Evolutionary conservation across 1,140 invertebrate species (phyloP).

Genomic region (Macrobrachium nipponense): DNA sequence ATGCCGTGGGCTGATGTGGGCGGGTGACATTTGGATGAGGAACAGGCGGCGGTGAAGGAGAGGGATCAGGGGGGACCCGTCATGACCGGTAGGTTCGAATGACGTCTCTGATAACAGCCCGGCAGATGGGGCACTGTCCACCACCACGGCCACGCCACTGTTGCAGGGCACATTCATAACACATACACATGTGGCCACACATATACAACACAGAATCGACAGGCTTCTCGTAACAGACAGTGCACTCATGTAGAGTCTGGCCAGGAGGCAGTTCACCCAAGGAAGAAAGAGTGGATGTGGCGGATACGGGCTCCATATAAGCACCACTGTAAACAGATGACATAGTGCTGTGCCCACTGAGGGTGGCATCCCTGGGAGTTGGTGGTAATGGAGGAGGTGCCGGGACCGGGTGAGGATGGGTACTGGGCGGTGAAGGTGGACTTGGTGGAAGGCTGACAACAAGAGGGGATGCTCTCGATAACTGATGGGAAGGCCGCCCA

Average conservation of each 20-base stretch:
- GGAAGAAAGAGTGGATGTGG: slow-evolving; percentile 48
- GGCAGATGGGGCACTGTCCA: slow-evolving; percentile 93
- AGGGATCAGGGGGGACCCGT: slow-evolving; percentile 34
- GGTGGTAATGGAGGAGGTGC: slow-evolving; percentile 28
- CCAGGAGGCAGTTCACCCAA: slow-evolving; percentile 41
- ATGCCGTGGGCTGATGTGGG: slow-evolving; percentile 12
- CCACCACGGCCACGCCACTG: slow-evolving; percentile 84
- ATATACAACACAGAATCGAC: slow-evolving; percentile 95
- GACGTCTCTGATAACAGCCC: slow-evolving; percentile 92
- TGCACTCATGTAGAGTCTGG: slow-evolving; percentile 77
- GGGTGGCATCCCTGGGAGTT: slow-evolving; percentile 8
- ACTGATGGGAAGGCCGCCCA: slow-evolving; percentile 21
- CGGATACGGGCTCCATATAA: slow-evolving; percentile 55
- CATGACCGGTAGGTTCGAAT: slow-evolving; percentile 84
- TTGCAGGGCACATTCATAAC: slow-evolving; percentile 86
- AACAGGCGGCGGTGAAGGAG: neutral
- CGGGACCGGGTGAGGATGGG: slow-evolving; percentile 30
- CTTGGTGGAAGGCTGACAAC: slow-evolving; percentile 54
- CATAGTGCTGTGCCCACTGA: slow-evolving; percentile 49
- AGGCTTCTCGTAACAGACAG: slow-evolving; percentile 92
- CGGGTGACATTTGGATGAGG: neutral
- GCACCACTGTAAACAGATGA: slow-evolving; percentile 56
- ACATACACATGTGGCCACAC: slow-evolving; percentile 99
- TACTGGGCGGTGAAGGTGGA: slow-evolving; percentile 46
- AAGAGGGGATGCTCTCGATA: slow-evolving; percentile 46